Conservation (phyloP, 2,113 vertebrate genomes). For the Amblyornis subalaris region DNA sequence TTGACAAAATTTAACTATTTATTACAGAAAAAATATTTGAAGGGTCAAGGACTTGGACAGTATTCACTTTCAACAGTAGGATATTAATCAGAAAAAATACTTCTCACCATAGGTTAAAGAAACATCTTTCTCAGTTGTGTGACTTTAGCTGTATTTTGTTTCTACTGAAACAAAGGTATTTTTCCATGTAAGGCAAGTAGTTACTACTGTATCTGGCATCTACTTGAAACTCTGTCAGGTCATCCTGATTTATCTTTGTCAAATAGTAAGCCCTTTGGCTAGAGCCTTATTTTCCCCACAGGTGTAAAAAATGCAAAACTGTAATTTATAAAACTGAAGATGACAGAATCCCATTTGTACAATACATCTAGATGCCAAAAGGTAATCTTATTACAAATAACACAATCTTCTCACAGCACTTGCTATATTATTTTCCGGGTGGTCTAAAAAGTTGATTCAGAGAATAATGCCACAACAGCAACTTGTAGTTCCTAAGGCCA, state of each 20-base stretch:
- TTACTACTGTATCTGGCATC: slow-evolving; percentile 54
- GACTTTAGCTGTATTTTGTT: slow-evolving; percentile 15
- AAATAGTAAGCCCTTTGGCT: slow-evolving; percentile 57
- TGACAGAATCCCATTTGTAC: slow-evolving; percentile 66
- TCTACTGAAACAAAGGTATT: slow-evolving; percentile 34
- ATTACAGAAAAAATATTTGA: slow-evolving; percentile 37
- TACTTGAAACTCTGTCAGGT: slow-evolving; percentile 43
- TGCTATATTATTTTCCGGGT: slow-evolving; percentile 77
- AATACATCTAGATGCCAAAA: slow-evolving; percentile 67
- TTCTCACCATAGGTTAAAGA: slow-evolving; percentile 27
- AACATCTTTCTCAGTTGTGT: slow-evolving; percentile 26
- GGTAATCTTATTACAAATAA: slow-evolving; percentile 75
- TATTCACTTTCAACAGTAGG: slow-evolving; percentile 13
- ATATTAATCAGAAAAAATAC: slow-evolving; percentile 48
- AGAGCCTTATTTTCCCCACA: slow-evolving; percentile 64
- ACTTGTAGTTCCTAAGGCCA: slow-evolving; percentile 76
- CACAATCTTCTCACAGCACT: slow-evolving; percentile 68
- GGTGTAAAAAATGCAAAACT: slow-evolving; percentile 72
- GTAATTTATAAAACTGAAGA: slow-evolving; percentile 68
- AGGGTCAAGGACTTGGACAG: slow-evolving; percentile 48
- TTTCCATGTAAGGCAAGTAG: slow-evolving; percentile 25
- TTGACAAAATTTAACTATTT: slow-evolving; percentile 54
- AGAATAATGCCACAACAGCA: slow-evolving; percentile 82
- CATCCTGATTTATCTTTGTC: slow-evolving; percentile 66
- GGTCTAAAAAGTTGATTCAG: slow-evolving; percentile 79